Base-by-base conservation (phyloP, 2,888 invertebrate genomes). In the Drosophila villosipedis region DNA sequence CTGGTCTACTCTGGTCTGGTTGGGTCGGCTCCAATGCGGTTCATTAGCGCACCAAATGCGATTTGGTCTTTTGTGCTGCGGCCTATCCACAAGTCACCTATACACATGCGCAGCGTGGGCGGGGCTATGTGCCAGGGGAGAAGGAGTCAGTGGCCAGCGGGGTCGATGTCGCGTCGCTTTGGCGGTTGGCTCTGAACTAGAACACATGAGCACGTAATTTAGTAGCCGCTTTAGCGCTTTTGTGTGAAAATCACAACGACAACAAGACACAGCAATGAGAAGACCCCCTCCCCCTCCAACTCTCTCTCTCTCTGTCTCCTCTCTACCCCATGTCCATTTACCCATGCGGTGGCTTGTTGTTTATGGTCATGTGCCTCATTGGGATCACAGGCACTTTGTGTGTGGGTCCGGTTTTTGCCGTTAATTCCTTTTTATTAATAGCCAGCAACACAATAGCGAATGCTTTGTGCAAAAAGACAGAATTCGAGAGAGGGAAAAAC, bases 201-300 rank as follows among this genome's bases (percentile, higher is more conserved):
- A 89, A 90, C 87, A 90, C 89, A 90, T 87, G 91, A 86, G 90
- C 85, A 90, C 89, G 91, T 90, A 87, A 87, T 89, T 90, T 87
- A 90, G 87, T 87, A 87, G 91, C 82, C 89, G 89, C 79, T 89
- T 86, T 90, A 77, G 75, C 90, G 90, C 89, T 90, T 85, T 86
- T 86, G 85, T 86, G 86, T 90, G 85, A 90, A 86, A 86, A 86
- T 86, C 90, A 84, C 85, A 86, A 78, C 90, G 80, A 71, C 84
- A 89, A 77, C 82, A 73, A 71, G 69, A 54, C 70, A 49, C 31
- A 55, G 49, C n/a, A 30, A 16, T 39, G 39, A 43, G 31, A 53
- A 31, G 55, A 35, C n/a, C 22, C 59, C 31, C 9, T 2, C 9
- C 9, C 1, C 19, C 25, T 54, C 41, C 19, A 2, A 1, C 2